Base-by-base conservation (phyloP, 2,888 invertebrate species). In the Eucera pruinosa region DNA sequence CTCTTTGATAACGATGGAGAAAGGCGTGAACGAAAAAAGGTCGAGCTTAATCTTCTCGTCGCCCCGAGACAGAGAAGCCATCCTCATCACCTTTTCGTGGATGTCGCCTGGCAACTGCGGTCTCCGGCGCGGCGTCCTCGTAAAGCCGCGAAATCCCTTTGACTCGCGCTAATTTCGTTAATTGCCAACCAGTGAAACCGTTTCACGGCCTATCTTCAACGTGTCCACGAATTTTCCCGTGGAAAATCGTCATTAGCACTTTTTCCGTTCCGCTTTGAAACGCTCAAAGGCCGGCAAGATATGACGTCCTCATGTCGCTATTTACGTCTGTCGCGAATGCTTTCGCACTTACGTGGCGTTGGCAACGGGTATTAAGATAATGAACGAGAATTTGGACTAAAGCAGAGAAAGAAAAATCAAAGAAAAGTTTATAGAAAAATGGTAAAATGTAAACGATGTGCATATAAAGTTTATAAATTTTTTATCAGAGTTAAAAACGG, bases 91-190 rank as follows among this genome's bases (percentile, higher is more conserved):
- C 48, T 9, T 66, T 66, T 27, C 62, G 25, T 60, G 71, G 72
- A 76, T 66, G 70, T 70, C 70, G 68, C 67, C 50, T 27, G 50
- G 62, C 58, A 71, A 71, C 66, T 54, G 67, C 60, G 65, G 61
- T 13, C 41, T 23, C 39, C 3, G 11, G n/a, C 61, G 60, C 67
- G 48, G 66, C 36, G 13, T 25, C 41, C 30, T 39, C 41, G 61
- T 80, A 77, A 83, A 83, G 79, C 81, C 80, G 62, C 47, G 68
- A 70, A 83, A 81, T 85, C 81, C 76, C 82, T 86, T 85, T 79
- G 80, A 78, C 73, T 76, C 73, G 64, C 71, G 76, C 65, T 80
- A 84, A 84, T 83, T 84, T 78, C 78, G 58, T 80, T 84, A 84
- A 84, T 84, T 84, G 71, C 69, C 70, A 58, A 23, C 47, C 23